phyloP scores from a whole-genome alignment of 2,888 invertebrate genomes.

The Nomada ferruginata region DNA sequence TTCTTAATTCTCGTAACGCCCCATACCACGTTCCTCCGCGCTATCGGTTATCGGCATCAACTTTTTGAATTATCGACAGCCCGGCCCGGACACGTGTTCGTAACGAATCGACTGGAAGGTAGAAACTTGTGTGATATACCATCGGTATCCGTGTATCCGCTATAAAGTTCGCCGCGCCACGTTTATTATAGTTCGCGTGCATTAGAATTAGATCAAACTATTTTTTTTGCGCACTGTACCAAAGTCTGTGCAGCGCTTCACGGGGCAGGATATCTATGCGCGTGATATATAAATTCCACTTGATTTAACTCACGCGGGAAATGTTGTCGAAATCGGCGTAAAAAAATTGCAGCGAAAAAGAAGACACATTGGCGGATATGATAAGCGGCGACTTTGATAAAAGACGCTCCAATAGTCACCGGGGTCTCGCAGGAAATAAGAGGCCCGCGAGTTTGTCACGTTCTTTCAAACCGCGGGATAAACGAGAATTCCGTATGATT shows the following conservation, averaged over 20 bases:
- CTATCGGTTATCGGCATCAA: constrained; percentile 39
- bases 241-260: no score
- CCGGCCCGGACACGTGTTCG: constrained; percentile 21
- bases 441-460: not conserved
- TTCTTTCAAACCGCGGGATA: constrained; percentile 10
- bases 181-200: not conserved
- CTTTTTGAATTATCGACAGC: constrained; percentile 45
- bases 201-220: constrained; percentile 8
- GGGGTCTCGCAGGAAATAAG: not conserved
- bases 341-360: not conserved
- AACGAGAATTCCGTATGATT: constrained; percentile 14
- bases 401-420: not conserved
- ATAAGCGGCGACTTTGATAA: not conserved
- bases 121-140: constrained; percentile 30
- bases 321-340: no score
- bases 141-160: not conserved
- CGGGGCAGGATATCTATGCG: no score
- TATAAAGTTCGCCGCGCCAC: constrained; percentile 17
- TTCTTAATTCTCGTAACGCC: constrained; percentile 13
- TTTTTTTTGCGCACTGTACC: constrained; percentile 1
- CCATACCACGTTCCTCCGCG: constrained; percentile 12
- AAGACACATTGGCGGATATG: no score
- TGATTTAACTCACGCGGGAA: no score
- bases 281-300: no score
- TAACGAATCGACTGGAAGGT: constrained; percentile 42